phyloP scores from a whole-genome alignment of 2,113 vertebrate genomes.

The Gnathonemus echidnorhynchus region DNA sequence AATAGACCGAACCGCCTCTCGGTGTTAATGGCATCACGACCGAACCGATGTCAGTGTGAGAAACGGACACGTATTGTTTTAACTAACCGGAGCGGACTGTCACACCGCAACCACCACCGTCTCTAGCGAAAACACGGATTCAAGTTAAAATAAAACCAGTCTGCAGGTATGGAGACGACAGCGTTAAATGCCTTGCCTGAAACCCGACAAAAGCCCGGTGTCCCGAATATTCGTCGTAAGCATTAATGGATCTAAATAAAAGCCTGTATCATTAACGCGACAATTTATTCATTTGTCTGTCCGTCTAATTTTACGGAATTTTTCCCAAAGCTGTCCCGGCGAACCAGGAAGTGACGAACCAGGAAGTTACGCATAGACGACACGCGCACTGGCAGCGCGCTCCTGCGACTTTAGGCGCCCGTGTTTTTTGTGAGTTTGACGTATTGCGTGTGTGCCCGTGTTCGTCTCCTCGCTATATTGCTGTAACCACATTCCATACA shows the following conservation, averaged over 20 bases:
- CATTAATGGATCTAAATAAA: neutral
- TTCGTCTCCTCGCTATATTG: neutral
- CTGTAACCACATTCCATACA: neutral
- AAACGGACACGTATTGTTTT: conserved; percentile 17
- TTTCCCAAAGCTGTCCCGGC: conserved; percentile 41
- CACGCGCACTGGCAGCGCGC: neutral
- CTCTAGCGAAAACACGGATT: conserved; percentile 24
- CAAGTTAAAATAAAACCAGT: conserved; percentile 20
- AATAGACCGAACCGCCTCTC: neutral
- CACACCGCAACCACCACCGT: conserved; percentile 13
- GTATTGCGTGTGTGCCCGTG: neutral
- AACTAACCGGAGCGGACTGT: conserved; percentile 18
- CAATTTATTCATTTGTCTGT: conserved; percentile 40
- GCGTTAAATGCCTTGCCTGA: conserved; percentile 17
- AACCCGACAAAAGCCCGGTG: neutral
- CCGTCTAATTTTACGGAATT: conserved; percentile 37
- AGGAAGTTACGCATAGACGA: conserved; percentile 40
- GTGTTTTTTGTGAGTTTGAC: neutral
- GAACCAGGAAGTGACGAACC: conserved; percentile 54
- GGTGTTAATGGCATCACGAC: neutral
- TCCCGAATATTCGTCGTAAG: neutral
- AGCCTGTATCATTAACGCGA: conserved; percentile 14
- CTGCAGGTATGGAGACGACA: neutral
- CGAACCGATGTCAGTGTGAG: neutral
- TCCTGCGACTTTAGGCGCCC: neutral